A percentile compares a stretch with the other conserved stretches of the same genome.
Evolutionary conservation across 2,888 invertebrate genomes (phyloP).

Genomic region (Lissonota sp.): DNA sequence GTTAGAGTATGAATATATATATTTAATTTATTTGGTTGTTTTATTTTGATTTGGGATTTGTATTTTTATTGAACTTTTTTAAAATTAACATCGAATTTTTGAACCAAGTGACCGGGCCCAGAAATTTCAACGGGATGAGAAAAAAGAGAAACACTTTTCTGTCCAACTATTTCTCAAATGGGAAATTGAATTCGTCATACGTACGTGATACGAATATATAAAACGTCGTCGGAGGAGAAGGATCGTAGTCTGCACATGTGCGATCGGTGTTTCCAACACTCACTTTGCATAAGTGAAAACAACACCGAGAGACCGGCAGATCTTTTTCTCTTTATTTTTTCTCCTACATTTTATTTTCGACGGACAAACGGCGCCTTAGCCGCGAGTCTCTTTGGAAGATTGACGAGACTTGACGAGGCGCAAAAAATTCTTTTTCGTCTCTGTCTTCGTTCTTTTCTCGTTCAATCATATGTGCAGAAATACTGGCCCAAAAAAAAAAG

Average conservation of each 20-base stretch:
- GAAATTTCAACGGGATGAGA: too few relatives aligned
- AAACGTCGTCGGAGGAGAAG: neutral
- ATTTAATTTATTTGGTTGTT: too few relatives aligned
- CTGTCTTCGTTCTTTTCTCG: neutral
- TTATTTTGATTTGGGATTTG: too few relatives aligned
- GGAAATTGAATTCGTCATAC: slow-evolving; percentile 26
- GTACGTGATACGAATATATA: neutral
- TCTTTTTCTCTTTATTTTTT: neutral
- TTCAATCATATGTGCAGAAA: neutral
- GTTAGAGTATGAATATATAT: too few relatives aligned
- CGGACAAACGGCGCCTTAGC: slow-evolving; percentile 7
- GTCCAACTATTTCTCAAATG: neutral
- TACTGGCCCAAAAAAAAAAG: too few relatives aligned
- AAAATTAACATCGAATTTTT: too few relatives aligned
- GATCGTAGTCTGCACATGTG: slow-evolving; percentile 18
- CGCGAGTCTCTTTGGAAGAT: slow-evolving; percentile 34
- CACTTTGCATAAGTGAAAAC: slow-evolving; percentile 37
- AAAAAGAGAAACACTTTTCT: neutral
- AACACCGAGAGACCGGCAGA: neutral
- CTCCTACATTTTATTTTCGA: slow-evolving; percentile 6
- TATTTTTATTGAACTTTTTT: too few relatives aligned
- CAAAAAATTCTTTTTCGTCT: neutral
- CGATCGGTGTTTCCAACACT: neutral
- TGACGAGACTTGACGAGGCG: slow-evolving; percentile 23
- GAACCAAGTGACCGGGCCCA: too few relatives aligned